Evolutionary conservation across 2,113 vertebrate genomes (phyloP).

Genomic region (Saccopteryx bilineata): DNA sequence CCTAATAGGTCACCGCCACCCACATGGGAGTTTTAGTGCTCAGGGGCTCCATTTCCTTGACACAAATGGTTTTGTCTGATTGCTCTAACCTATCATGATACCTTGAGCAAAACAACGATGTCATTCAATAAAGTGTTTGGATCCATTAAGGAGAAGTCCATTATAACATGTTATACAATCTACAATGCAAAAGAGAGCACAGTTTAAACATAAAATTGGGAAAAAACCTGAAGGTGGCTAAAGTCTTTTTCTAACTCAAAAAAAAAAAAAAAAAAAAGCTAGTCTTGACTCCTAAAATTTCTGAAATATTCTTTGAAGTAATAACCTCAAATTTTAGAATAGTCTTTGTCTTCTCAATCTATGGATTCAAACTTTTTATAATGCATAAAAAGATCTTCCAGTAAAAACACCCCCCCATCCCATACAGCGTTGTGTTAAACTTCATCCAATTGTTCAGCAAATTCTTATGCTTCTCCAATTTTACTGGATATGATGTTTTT

Average conservation of each 20-base stretch:
- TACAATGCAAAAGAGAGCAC: conserved; percentile 66
- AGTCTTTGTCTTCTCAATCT: neutral
- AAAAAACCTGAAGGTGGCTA: neutral
- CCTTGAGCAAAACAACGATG: conserved; percentile 70
- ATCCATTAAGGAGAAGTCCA: conserved; percentile 71
- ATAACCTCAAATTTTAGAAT: neutral
- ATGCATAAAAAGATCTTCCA: neutral
- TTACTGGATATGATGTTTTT: conserved; percentile 86
- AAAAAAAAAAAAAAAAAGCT: neutral
- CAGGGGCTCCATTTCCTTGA: conserved; percentile 74
- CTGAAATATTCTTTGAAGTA: neutral
- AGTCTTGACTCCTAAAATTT: neutral
- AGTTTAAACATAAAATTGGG: conserved; percentile 65
- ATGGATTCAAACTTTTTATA: neutral
- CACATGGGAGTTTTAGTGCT: conserved; percentile 36
- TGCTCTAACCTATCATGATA: conserved; percentile 59
- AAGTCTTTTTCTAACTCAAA: conserved; percentile 1
- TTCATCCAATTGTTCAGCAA: conserved; percentile 59
- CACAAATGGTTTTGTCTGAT: conserved; percentile 69
- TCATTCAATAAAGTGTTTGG: conserved; percentile 65
- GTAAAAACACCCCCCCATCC: neutral
- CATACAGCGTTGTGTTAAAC: conserved; percentile 46
- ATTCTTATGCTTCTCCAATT: conserved; percentile 80
- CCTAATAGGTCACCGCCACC: conserved; percentile 36
- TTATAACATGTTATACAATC: conserved; percentile 55